Percentiles rank a stretch among this genome's conserved stretches.
These are phyloP conservation scores for Palythoa grandiflora DNA, from an alignment of 92 coral and sea anemone species.

Conservation along the genomic window DNA sequence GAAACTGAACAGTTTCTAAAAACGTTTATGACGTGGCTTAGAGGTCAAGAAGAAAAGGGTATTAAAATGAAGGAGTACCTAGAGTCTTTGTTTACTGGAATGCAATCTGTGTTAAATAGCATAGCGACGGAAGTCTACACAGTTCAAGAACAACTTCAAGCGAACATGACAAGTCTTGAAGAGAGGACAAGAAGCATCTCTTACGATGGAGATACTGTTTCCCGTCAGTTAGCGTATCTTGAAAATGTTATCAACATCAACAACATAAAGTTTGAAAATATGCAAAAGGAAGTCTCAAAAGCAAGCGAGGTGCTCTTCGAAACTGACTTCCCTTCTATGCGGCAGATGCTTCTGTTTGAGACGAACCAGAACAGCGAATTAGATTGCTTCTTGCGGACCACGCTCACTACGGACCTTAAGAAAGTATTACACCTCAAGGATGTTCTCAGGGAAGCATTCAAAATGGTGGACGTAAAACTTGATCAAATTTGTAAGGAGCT, in stretches of 20 bases:
- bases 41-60: conserved; percentile 16
- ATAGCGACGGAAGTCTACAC: background rate
- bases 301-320: background rate
- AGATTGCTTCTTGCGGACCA: background rate
- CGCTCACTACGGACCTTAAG: background rate
- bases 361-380: background rate
- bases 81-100: background rate
- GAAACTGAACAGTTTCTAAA: background rate
- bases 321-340: conserved; percentile 15
- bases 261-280: conserved; percentile 7
- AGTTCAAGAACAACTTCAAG: background rate
- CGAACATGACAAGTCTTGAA: background rate
- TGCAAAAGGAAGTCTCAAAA: conserved; percentile 17
- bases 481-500: conserved; percentile 13
- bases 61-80: conserved; percentile 6
- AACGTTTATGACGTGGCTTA: background rate
- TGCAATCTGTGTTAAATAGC: conserved; percentile 4
- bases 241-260: background rate
- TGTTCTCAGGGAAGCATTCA: conserved; percentile 10
- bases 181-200: background rate
- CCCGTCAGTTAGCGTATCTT: background rate
- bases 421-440: background rate
- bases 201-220: no score
- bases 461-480: background rate
- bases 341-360: conserved; percentile 33